A percentile compares a stretch with the other conserved stretches of the same genome.
Conservation (phyloP, 2,888 invertebrate genomes). For the Argyra leucocephala region DNA sequence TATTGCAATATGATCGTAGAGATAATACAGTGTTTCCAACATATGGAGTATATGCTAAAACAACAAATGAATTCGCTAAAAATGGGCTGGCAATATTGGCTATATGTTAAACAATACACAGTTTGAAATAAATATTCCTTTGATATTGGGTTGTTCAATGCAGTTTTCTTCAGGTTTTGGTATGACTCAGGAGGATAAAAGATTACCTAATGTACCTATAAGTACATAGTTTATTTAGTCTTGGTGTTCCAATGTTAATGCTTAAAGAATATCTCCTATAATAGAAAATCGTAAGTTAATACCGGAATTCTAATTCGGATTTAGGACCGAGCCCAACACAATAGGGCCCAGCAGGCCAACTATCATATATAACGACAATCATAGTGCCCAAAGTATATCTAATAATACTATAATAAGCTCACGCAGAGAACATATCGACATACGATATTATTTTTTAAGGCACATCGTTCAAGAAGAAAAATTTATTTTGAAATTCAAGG, state of each 20-base stretch:
- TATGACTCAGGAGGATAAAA: constrained; percentile 34
- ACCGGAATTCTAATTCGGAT: too few relatives aligned
- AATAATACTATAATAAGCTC: too few relatives aligned
- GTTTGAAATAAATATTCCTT: constrained; percentile 58
- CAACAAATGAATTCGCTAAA: constrained; percentile 71
- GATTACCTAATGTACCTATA: constrained; percentile 35
- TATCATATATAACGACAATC: too few relatives aligned
- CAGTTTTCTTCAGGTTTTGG: constrained; percentile 40
- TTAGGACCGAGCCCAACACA: too few relatives aligned
- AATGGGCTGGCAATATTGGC: constrained; percentile 65
- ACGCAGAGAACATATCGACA: too few relatives aligned
- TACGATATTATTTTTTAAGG: too few relatives aligned
- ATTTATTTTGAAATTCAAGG: too few relatives aligned
- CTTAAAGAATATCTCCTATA: too few relatives aligned
- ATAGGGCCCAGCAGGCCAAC: too few relatives aligned
- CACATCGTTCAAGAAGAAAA: too few relatives aligned
- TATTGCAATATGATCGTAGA: constrained; percentile 66
- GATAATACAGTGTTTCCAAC: constrained; percentile 74
- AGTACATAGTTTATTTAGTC: constrained; percentile 38
- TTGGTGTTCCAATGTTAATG: constrained; percentile 78
- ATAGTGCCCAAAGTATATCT: too few relatives aligned
- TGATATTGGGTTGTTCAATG: constrained; percentile 45
- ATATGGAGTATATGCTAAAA: constrained; percentile 59
- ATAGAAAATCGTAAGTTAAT: too few relatives aligned
- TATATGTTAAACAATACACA: constrained; percentile 74